Base-by-base conservation (phyloP, 92 coral and sea anemone species). In the Epizoanthus ramosus region DNA sequence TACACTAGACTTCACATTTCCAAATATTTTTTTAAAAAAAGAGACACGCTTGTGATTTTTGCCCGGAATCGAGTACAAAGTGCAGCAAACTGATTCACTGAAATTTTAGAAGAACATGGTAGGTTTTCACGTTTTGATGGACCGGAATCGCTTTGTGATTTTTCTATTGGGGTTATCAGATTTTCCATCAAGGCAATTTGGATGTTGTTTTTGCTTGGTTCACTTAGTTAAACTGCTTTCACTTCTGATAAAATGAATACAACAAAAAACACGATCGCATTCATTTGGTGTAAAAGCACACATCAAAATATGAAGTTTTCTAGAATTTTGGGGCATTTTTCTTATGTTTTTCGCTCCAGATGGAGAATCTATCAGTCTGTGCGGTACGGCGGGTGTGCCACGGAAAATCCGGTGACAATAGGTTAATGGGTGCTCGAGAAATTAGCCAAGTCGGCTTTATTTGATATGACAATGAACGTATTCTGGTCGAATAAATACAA, bases 391-490 rank as follows among this genome's bases (percentile, higher is more conserved):
- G 70, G 82, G 82, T 53, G 54, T 50, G 54, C 54, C 54, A 50
- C 54, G 1, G 54, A 9, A 35, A 85, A 89, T 89, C 87, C 89
- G 75, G 86, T 85, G 89, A 89, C 92, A 89, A 89, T 80, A 65
- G 72, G 82, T 82, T 89, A 89, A 89, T 89, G 92, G 83, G 83
- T 83, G 69, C 83, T 58, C 63, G 79, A 85, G 81, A 85, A 89
- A 89, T 89, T 80, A 84, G 73, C 80, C 54, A 69, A 53, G 50
- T 85, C 92, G 92, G 92, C 92, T 53, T 81, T 74, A 89, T 85
- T 89, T 89, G 92, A 89, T 85, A 85, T 89, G 92, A 74, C 86
- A 89, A 89, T 89, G 89, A 84, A 74, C 79, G 84, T 81, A 80
- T 89, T 88, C 87, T 79, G 80, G 72, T 80, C 18, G 75, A 72